These are phyloP conservation scores for Drusus annulatus DNA, from an alignment of 1,140 invertebrate species.

Conservation along the genomic window DNA sequence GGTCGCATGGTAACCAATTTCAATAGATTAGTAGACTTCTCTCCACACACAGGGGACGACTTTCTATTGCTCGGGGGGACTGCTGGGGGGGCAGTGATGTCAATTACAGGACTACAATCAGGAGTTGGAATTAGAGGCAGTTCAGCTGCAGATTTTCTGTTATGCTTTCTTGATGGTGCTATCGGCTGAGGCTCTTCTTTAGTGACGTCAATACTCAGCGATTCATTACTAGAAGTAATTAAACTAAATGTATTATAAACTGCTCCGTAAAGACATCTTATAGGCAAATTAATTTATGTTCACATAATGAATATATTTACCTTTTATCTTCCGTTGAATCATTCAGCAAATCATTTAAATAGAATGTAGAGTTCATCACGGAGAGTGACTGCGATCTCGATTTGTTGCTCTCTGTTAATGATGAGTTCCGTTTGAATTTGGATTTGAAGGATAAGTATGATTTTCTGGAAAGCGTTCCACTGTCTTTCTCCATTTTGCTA, in stretches of 20 bases:
- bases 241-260: no score
- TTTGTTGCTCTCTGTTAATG: conserved; percentile 66
- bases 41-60: conserved; percentile 28
- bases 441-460: conserved; percentile 72
- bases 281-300: no score
- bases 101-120: conserved; percentile 11
- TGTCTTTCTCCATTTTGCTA: conserved; percentile 61
- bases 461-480: conserved; percentile 65
- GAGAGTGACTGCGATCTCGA: conserved; percentile 66
- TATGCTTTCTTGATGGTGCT: conserved; percentile 55
- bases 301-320: background rate
- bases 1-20: conserved; percentile 61
- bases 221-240: conserved; percentile 50
- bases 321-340: conserved; percentile 26
- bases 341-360: conserved; percentile 75
- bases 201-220: conserved; percentile 60
- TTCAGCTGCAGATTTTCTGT: conserved; percentile 46
- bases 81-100: background rate
- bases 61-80: conserved; percentile 25
- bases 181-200: conserved; percentile 29
- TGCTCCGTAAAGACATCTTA: no score
- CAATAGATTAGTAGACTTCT: conserved; percentile 1
- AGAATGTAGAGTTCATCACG: conserved; percentile 77
- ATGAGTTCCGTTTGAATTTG: conserved; percentile 69
- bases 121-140: background rate